phyloP scores from a whole-genome alignment of 1,140 invertebrate genomes.

The Rhyzopertha dominica region DNA sequence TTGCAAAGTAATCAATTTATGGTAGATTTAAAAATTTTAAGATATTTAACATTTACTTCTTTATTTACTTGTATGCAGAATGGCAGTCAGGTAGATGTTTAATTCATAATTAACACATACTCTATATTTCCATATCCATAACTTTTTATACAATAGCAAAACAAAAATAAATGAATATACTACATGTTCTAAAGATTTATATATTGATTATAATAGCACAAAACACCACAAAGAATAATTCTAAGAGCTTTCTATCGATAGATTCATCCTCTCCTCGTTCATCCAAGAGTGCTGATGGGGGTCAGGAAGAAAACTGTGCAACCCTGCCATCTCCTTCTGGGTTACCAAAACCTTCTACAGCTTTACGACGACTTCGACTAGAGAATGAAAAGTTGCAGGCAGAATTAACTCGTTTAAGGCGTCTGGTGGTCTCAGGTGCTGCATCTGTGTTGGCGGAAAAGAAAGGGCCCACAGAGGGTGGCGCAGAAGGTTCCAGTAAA shows the following conservation, averaged over 20 bases:
- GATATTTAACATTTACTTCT: no score
- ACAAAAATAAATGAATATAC: no score
- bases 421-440: constrained; percentile 47
- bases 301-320: constrained; percentile 31
- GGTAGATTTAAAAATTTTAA: no score
- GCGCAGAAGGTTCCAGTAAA: constrained; percentile 25
- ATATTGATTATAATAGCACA: no score
- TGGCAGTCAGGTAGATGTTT: no score
- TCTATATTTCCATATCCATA: no score
- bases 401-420: constrained; percentile 58
- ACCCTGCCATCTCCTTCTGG: constrained; percentile 33
- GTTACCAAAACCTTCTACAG: constrained; percentile 38
- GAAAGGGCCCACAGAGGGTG: constrained; percentile 29
- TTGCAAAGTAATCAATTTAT: no score
- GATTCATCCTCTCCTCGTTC: constrained; percentile 40
- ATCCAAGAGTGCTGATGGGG: constrained; percentile 35
- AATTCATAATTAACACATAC: no score
- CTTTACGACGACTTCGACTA: constrained; percentile 52
- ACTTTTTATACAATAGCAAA: no score
- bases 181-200: no score
- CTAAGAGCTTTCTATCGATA: constrained; percentile 7
- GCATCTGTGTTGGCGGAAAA: constrained; percentile 31
- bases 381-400: constrained; percentile 64
- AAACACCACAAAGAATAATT: no score
- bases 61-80: no score